These are phyloP conservation scores for Watsonalla binaria DNA, from an alignment of 2,888 invertebrate genomes.

Conservation along the genomic window DNA sequence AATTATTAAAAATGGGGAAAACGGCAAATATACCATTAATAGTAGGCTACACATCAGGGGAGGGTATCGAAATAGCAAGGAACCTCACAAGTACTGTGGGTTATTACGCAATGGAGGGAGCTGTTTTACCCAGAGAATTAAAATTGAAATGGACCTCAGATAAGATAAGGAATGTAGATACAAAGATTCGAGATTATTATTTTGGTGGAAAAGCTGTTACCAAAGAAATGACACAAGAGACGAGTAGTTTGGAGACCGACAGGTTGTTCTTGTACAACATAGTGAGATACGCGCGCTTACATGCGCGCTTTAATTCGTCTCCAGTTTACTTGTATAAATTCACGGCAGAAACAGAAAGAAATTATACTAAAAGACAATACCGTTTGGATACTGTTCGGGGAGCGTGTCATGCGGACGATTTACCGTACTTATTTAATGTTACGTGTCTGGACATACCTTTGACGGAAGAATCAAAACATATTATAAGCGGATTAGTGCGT, in stretches of 20 bases:
- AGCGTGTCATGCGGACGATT: constrained; percentile 66
- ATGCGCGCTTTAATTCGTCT: constrained; percentile 25
- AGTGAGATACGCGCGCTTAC: constrained; percentile 52
- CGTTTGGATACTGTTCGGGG: constrained; percentile 53
- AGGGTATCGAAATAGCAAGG: constrained; percentile 65
- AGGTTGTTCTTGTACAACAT: constrained; percentile 57
- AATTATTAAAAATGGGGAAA: constrained; percentile 43
- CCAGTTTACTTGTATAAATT: constrained; percentile 63
- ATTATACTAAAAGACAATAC: constrained; percentile 53
- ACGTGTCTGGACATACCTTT: constrained; percentile 55
- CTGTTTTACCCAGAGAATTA: constrained; percentile 62
- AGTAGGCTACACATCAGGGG: constrained; percentile 63
- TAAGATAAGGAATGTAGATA: constrained; percentile 36
- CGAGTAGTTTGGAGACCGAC: constrained; percentile 52
- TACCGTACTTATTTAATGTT: constrained; percentile 58
- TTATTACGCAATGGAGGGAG: constrained; percentile 38
- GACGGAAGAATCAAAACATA: constrained; percentile 43
- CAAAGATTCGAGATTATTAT: constrained; percentile 54
- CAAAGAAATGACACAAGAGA: constrained; percentile 40
- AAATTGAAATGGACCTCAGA: constrained; percentile 48
- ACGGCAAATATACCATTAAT: constrained; percentile 58
- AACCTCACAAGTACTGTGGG: constrained; percentile 35
- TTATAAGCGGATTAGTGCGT: constrained; percentile 45
- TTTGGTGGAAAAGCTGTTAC: constrained; percentile 45
- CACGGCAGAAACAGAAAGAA: constrained; percentile 59